phyloP scores from a whole-genome alignment of 2,113 vertebrate species.

The Aegotheles bennettii region DNA sequence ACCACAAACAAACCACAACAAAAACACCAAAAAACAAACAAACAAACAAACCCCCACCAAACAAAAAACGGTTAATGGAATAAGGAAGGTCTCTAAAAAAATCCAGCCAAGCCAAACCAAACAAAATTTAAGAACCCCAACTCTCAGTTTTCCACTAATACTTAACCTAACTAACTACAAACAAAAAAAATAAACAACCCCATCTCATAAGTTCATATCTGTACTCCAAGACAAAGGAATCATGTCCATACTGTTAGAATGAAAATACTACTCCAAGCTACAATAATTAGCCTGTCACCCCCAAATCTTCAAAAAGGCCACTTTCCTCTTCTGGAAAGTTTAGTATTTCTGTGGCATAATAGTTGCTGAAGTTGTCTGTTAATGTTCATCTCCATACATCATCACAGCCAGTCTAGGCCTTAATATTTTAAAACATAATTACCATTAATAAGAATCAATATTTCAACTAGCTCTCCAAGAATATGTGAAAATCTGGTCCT shows the following conservation, averaged over 20 bases:
- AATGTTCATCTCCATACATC: background rate
- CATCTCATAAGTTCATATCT: background rate
- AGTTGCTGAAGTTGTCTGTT: background rate
- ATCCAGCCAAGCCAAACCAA: background rate
- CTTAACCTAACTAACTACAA: background rate
- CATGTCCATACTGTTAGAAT: background rate
- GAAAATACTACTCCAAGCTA: background rate
- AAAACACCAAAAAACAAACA: background rate
- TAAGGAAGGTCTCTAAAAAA: background rate
- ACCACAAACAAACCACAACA: too few relatives aligned
- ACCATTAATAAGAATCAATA: background rate
- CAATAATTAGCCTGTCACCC: background rate
- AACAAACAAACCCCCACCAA: background rate
- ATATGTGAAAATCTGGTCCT: background rate
- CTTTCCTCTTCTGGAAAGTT: background rate
- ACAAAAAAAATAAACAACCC: background rate
- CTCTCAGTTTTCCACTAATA: background rate
- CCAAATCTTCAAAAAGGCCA: background rate
- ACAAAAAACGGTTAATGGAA: background rate
- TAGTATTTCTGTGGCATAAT: background rate
- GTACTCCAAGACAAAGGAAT: background rate
- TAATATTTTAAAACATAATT: background rate
- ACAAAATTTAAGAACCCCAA: rapidly evolving
- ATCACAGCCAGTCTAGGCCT: background rate
- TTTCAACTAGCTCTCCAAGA: background rate